Conservation (phyloP, 2,797 vertebrate genomes). For the Arnoldichthys spilopterus region DNA sequence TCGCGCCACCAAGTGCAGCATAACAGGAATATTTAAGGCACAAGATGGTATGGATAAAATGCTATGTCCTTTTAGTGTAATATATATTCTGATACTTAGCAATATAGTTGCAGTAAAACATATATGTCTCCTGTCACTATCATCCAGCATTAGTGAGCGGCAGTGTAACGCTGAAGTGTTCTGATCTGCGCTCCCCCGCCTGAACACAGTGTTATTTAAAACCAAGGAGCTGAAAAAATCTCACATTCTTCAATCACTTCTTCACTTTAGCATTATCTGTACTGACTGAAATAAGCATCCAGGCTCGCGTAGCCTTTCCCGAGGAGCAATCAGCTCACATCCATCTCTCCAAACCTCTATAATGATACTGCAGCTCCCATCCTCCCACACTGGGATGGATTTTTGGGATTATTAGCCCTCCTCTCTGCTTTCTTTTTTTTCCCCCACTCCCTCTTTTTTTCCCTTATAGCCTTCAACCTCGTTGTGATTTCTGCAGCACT, state of each 20-base stretch:
- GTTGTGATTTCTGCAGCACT: slow-evolving; percentile 12
- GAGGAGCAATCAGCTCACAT: slow-evolving; percentile 72
- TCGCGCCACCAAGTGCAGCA: no score
- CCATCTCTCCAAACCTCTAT: slow-evolving; percentile 62
- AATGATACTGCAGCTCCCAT: slow-evolving; percentile 18
- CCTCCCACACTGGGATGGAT: slow-evolving; percentile 8
- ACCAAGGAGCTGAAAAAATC: slow-evolving; percentile 43
- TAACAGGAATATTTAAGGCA: no score
- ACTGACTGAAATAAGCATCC: slow-evolving; percentile 51
- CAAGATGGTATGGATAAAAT: no score
- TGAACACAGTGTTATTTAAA: not conserved
- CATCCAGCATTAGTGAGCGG: not conserved
- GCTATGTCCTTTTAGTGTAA: no score
- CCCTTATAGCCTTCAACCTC: not conserved
- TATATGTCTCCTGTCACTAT: not conserved
- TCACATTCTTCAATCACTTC: slow-evolving; percentile 54
- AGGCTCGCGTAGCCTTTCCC: slow-evolving; percentile 55
- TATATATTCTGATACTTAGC: no score
- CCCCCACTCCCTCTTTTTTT: not conserved
- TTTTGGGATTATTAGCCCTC: slow-evolving; percentile 28
- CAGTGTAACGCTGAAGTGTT: slow-evolving; percentile 57
- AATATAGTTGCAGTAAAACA: not conserved
- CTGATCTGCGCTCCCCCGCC: not conserved
- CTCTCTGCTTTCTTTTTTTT: not conserved
- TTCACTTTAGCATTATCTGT: slow-evolving; percentile 48